Percentiles rank a stretch among this genome's conserved stretches.
Conservation (phyloP, 53 echinoderm and acorn worm genomes). For the Mesocentrotus franciscanus region DNA sequence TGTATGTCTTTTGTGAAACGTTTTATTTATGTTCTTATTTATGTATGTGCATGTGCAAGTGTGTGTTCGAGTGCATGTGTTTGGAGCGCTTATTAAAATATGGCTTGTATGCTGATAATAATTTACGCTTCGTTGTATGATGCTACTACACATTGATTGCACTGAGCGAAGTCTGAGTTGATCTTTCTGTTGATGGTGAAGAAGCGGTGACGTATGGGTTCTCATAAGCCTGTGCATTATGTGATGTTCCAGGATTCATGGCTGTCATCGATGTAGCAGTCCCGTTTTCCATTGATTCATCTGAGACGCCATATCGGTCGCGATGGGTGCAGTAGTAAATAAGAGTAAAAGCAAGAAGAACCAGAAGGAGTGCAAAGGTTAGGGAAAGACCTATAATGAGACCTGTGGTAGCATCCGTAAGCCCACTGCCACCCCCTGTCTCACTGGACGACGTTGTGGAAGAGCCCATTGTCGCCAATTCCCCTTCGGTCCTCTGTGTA, state of each 20-base stretch:
- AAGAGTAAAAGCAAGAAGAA: constrained; percentile 5
- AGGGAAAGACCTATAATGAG: constrained; percentile 51
- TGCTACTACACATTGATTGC: constrained; percentile 37
- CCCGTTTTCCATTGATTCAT: constrained; percentile 3
- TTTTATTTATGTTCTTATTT: too few species aligned
- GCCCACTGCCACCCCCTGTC: background rate
- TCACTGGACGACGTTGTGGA: background rate
- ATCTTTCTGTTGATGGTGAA: background rate
- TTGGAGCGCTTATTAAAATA: too few species aligned
- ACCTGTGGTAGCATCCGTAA: constrained; percentile 11
- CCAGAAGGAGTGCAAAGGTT: background rate
- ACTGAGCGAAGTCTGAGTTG: constrained; percentile 56
- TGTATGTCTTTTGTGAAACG: too few species aligned
- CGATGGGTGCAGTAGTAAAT: constrained; percentile 44
- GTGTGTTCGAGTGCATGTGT: too few species aligned
- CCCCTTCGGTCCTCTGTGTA: background rate
- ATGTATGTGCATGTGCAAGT: too few species aligned
- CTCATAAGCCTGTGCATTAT: constrained; percentile 43
- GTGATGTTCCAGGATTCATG: constrained; percentile 36
- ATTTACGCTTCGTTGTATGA: too few species aligned
- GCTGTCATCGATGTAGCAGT: background rate
- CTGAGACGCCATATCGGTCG: constrained; percentile 36
- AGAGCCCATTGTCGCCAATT: background rate
- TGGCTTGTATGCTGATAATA: too few species aligned
- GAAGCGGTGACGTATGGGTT: constrained; percentile 44